Evolutionary conservation across 2,797 vertebrate species (phyloP).

Genomic region (Paedocypris micromegethes): DNA sequence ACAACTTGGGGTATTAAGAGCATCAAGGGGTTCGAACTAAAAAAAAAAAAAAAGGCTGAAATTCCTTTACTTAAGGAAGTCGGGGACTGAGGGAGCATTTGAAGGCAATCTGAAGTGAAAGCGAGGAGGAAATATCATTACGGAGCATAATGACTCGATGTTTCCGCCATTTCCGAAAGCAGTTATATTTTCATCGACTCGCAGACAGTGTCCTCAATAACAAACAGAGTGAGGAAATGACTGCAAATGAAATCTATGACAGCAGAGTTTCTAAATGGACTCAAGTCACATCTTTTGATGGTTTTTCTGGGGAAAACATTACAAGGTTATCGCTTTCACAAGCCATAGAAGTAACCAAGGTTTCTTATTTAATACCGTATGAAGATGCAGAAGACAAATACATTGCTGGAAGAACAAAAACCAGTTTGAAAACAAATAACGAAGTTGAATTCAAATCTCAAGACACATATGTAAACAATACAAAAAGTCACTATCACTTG

Average conservation of each 20-base stretch:
- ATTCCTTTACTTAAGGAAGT: conserved; percentile 41
- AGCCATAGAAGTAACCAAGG: background rate
- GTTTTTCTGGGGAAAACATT: conserved; percentile 69
- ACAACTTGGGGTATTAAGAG: conserved; percentile 8
- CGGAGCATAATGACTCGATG: conserved; percentile 39
- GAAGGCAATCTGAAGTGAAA: conserved; percentile 41
- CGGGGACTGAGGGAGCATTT: conserved; percentile 21
- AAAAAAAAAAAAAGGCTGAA: conserved; percentile 16
- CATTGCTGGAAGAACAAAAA: background rate
- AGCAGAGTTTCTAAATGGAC: conserved; percentile 9
- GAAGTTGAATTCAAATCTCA: too few species aligned
- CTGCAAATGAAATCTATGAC: conserved; percentile 31
- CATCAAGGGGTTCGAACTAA: background rate
- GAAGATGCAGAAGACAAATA: background rate
- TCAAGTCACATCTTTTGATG: conserved; percentile 52
- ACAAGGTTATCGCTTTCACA: conserved; percentile 5
- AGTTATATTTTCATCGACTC: conserved; percentile 36
- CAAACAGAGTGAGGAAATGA: conserved; percentile 41
- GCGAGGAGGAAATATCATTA: conserved; percentile 43
- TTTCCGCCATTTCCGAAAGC: conserved; percentile 38
- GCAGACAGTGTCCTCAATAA: conserved; percentile 36
- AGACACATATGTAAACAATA: background rate
- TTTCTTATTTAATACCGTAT: background rate
- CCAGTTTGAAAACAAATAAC: background rate
- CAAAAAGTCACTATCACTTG: conserved; percentile 1